Conservation (phyloP, 1,140 invertebrate species). For the Eriosoma lanigerum region DNA sequence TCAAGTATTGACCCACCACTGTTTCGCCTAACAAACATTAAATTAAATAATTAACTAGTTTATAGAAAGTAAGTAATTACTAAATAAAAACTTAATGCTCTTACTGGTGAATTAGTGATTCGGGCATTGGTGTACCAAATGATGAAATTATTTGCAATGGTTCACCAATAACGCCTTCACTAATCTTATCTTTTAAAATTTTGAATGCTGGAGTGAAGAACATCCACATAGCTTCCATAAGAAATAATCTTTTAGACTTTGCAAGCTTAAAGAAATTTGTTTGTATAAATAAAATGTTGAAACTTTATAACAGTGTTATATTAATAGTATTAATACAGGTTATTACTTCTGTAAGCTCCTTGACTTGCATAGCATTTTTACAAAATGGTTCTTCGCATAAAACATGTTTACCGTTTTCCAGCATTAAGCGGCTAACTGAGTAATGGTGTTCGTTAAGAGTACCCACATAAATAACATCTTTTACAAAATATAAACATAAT, state of each 20-base stretch:
- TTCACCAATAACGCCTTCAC: constrained; percentile 69
- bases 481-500: constrained; percentile 55
- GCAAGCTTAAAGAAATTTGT: constrained; percentile 59
- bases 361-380: constrained; percentile 70
- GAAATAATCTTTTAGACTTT: constrained; percentile 67
- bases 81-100: not conserved
- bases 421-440: constrained; percentile 66
- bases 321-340: not conserved
- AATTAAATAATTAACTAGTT: not conserved
- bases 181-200: constrained; percentile 65
- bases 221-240: constrained; percentile 87
- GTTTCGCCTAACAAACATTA: constrained; percentile 72
- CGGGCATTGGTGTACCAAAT: constrained; percentile 67
- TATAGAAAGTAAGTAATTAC: not conserved
- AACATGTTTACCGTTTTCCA: constrained; percentile 78
- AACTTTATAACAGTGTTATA: not conserved
- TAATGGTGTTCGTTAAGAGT: constrained; percentile 71
- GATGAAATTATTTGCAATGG: constrained; percentile 67
- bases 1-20: constrained; percentile 67
- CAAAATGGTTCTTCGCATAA: constrained; percentile 83
- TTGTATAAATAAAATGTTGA: not conserved
- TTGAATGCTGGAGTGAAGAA: constrained; percentile 76
- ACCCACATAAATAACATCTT: constrained; percentile 80
- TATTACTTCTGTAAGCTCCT: constrained; percentile 62
- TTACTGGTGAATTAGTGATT: constrained; percentile 26